A percentile compares a stretch with the other conserved stretches of the same genome.
Conservation (phyloP, 1,140 invertebrate genomes). For the Acyrthosiphon pisum region DNA sequence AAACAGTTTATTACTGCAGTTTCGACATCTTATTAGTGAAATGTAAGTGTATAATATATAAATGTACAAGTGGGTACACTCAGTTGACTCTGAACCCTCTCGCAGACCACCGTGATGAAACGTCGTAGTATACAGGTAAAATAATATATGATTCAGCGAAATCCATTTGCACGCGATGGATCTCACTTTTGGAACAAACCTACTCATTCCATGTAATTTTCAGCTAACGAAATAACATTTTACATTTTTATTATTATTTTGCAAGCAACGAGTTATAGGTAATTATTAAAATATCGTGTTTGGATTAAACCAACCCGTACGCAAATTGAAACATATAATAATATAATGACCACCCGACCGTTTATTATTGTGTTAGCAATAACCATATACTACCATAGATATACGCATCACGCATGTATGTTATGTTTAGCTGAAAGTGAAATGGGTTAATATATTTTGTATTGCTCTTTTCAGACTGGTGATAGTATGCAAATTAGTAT, state of each 20-base stretch:
- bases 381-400: background rate
- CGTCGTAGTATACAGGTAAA: background rate
- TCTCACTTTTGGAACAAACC: background rate
- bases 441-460: no score
- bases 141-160: conserved; percentile 20
- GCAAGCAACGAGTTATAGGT: background rate
- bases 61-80: background rate
- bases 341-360: background rate
- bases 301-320: background rate
- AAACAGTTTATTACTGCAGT: background rate
- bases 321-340: background rate
- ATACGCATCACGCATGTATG: background rate
- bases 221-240: background rate
- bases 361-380: background rate
- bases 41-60: background rate
- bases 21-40: background rate
- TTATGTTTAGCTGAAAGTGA: background rate
- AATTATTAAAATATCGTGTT: background rate
- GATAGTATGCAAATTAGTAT: no score
- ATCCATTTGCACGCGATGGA: background rate
- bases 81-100: background rate
- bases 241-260: background rate
- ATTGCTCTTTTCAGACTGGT: background rate
- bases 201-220: background rate
- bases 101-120: background rate